Base-by-base conservation (phyloP, 2,797 vertebrate genomes). In the Enteromius anoplus region DNA sequence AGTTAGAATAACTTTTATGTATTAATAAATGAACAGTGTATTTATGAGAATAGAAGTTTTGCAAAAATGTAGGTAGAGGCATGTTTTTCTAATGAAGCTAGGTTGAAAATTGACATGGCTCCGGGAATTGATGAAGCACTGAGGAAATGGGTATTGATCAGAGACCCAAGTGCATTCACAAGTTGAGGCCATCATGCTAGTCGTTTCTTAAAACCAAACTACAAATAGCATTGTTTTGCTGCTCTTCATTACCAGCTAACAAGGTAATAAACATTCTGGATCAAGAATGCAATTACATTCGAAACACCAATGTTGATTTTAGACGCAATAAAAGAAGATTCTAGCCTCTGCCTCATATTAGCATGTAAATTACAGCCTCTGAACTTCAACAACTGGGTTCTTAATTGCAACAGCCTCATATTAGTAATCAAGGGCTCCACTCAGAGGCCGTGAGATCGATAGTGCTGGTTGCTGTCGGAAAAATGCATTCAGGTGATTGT, bases 341-440 rank as follows among this genome's bases (percentile, higher is more conserved):
- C 60, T 82, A 75, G 65, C 37, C 26, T 76, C 29, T 45, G 14
- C 37, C 29, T 26, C 5, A 3, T 71, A 84, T 86, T 81, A 81
- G 73, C 53, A 87, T 83, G 80, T 75, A 64, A 81, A 64, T 81
- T 42, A 62, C 51, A 76, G 66, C 60, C 80, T 66, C 19, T 78
- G 19, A 69, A 80, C 80, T 85, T 84, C 72, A 85, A 55, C 47
- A 23, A 72, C 42, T 78, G 4, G 40, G 21, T 71, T 83, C 86
- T 79, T 76, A 86, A 86, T 86, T 81, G 53, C 66, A 10, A 42
- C 34, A 65, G 10, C 40, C 34, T 75, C 73, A 29, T 82, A 75
- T 85, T 78, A 81, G 83, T 80, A 85, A 40, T 84, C 84, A 71
- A 51, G 76, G 66, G 75, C 82, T 85, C 68, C 17, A 55, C 75